phyloP scores from a whole-genome alignment of 1,140 invertebrate genomes.

The Brachionus plicatilis region DNA sequence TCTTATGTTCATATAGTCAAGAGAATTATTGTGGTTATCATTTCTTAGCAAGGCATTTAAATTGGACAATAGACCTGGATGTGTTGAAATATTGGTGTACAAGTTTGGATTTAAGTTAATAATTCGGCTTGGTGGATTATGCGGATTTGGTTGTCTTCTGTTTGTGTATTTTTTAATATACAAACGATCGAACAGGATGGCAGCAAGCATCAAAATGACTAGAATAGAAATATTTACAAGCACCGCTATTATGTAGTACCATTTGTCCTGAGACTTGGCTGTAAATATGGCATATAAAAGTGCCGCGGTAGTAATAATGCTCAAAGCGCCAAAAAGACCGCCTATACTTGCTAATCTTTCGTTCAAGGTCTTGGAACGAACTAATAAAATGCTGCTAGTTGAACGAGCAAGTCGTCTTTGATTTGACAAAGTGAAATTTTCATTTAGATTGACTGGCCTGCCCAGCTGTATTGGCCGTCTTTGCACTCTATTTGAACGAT shows the following conservation, averaged over 20 bases:
- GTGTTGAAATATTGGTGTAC: background rate
- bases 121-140: background rate
- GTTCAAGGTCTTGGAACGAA: background rate
- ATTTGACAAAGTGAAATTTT: background rate
- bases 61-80: slow-evolving; percentile 9
- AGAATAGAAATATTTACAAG: slow-evolving; percentile 31
- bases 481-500: background rate
- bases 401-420: background rate
- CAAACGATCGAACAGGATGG: slow-evolving; percentile 3
- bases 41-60: background rate
- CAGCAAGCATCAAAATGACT: slow-evolving; percentile 29
- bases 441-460: background rate
- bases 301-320: background rate
- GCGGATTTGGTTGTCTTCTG: background rate
- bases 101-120: slow-evolving; percentile 17
- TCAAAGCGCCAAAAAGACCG: slow-evolving; percentile 20
- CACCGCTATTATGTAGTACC: slow-evolving; percentile 15
- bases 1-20: slow-evolving; percentile 10
- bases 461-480: background rate
- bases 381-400: background rate
- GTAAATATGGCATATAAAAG: slow-evolving; percentile 9
- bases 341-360: slow-evolving; percentile 24
- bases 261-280: background rate
- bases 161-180: slow-evolving; percentile 13
- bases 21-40: background rate